Percentiles rank a stretch among this genome's conserved stretches.
Evolutionary conservation across 1,140 invertebrate genomes (phyloP).

Genomic region (Heliconius congener): DNA sequence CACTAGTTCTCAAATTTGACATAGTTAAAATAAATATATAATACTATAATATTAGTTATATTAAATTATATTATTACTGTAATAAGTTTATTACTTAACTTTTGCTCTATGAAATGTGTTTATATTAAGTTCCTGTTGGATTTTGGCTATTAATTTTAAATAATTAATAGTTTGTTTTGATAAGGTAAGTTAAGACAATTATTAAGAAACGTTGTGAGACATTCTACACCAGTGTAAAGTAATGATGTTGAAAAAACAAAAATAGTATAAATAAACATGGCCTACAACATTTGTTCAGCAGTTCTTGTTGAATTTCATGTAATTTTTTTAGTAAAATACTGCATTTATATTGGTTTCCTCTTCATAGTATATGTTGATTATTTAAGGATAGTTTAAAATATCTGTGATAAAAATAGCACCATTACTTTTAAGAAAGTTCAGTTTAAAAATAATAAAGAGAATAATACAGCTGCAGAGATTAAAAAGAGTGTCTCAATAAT

Average conservation of each 20-base stretch:
- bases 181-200: not conserved
- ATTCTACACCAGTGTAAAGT: not conserved
- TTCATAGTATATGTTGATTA: not conserved
- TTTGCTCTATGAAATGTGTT: not conserved
- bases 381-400: not conserved
- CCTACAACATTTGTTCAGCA: not conserved
- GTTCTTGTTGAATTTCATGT: conserved; percentile 2
- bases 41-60: conserved; percentile 2
- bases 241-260: not conserved
- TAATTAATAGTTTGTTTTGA: not conserved
- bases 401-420: not conserved
- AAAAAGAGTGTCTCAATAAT: not conserved
- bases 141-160: not conserved
- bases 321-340: not conserved
- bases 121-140: not conserved
- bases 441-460: not conserved
- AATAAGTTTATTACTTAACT: not conserved
- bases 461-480: not conserved
- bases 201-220: not conserved
- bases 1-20: conserved; percentile 36
- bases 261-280: not conserved
- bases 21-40: conserved; percentile 1
- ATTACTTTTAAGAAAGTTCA: not conserved
- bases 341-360: not conserved
- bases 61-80: conserved; percentile 1